These are phyloP conservation scores for Tetramorium parvispinum DNA, from an alignment of 1,140 invertebrate species.

Conservation along the genomic window DNA sequence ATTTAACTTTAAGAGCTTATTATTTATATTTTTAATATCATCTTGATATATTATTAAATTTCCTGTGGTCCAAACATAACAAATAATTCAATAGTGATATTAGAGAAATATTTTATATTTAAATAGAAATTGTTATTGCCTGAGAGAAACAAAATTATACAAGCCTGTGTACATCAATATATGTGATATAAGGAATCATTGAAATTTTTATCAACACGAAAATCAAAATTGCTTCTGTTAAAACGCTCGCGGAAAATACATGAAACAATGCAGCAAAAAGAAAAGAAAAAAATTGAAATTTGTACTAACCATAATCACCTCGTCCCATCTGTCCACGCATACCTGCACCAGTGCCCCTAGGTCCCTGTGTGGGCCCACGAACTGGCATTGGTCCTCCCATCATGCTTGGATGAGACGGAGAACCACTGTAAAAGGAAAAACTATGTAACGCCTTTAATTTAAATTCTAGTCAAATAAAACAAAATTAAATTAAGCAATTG, in stretches of 20 bases:
- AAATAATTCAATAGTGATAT: constrained; percentile 7
- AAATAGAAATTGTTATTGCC: constrained; percentile 2
- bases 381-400: constrained; percentile 88
- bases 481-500: background rate
- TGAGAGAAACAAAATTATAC: constrained; percentile 19
- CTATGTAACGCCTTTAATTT: background rate
- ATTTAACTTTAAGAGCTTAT: background rate
- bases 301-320: constrained; percentile 94
- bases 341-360: constrained; percentile 84
- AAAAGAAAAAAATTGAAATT: background rate
- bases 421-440: constrained; percentile 84
- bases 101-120: background rate
- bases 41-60: background rate
- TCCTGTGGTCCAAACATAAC: background rate
- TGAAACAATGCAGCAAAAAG: background rate
- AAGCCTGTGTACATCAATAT: background rate
- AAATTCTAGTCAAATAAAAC: background rate
- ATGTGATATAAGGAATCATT: background rate
- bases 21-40: background rate
- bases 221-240: constrained; percentile 15
- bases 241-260: background rate
- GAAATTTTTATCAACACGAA: constrained; percentile 10
- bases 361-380: constrained; percentile 88
- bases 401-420: constrained; percentile 88
- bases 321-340: constrained; percentile 92